These are phyloP conservation scores for silkworm (Bombyx mori) DNA, from an alignment of 1,140 invertebrate genomes.

Conservation along the genomic window ASM3026992v2 NC_085115.1:11365501-11366000, in stretches of 20 bases:
- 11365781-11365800: conserved; percentile 69
- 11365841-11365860: conserved; percentile 97
- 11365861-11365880: conserved; percentile 93
- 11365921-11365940: neutral
- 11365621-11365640: too few species aligned
- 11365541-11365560: too few species aligned
- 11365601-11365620: too few species aligned
- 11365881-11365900: conserved; percentile 94
- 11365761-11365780: conserved; percentile 55
- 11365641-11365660: too few species aligned
- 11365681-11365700: conserved; percentile 91
- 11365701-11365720: conserved; percentile 86
- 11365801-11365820: conserved; percentile 93
- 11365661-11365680: conserved; percentile 82
- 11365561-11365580: too few species aligned
- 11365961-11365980: neutral
- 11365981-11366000: too few species aligned
- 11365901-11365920: conserved; percentile 74
- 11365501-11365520: too few species aligned
- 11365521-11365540: too few species aligned
- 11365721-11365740: conserved; percentile 46
- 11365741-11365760: conserved; percentile 42
- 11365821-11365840: conserved; percentile 93
- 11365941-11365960: too few species aligned
- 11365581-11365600: too few species aligned